phyloP scores from a whole-genome alignment of 2,113 vertebrate genomes.

The Gnathonemus echidnorhynchus region DNA sequence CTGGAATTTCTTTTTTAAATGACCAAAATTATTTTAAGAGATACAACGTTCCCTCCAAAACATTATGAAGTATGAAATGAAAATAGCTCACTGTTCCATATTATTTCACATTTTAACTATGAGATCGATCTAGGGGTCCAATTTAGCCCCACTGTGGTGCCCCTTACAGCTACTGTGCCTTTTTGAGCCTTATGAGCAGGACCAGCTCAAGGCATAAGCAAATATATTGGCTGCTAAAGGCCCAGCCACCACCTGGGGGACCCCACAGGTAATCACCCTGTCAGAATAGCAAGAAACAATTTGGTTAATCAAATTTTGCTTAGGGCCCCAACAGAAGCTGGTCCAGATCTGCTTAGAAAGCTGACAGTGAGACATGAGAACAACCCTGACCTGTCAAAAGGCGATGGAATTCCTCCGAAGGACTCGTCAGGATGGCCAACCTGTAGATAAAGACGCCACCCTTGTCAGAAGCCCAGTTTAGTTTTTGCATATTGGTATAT shows the following conservation, averaged over 20 bases:
- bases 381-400: conserved; percentile 67
- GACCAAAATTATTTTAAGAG: background rate
- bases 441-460: conserved; percentile 50
- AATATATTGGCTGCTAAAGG: background rate
- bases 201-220: background rate
- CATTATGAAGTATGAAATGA: background rate
- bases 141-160: background rate
- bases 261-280: background rate
- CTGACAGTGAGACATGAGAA: background rate
- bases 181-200: background rate
- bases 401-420: conserved; percentile 61
- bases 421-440: conserved; percentile 72
- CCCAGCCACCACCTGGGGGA: background rate
- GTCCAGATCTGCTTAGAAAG: background rate
- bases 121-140: background rate
- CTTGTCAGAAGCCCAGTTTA: background rate
- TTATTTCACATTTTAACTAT: background rate
- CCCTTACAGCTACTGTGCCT: background rate
- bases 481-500: background rate
- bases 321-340: background rate
- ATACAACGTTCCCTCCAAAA: background rate
- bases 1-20: background rate
- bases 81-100: background rate
- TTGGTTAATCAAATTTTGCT: background rate
- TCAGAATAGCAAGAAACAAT: background rate